Base-by-base conservation (phyloP, 2,888 invertebrate species). In the Scelioninae gen. 1 region DNA sequence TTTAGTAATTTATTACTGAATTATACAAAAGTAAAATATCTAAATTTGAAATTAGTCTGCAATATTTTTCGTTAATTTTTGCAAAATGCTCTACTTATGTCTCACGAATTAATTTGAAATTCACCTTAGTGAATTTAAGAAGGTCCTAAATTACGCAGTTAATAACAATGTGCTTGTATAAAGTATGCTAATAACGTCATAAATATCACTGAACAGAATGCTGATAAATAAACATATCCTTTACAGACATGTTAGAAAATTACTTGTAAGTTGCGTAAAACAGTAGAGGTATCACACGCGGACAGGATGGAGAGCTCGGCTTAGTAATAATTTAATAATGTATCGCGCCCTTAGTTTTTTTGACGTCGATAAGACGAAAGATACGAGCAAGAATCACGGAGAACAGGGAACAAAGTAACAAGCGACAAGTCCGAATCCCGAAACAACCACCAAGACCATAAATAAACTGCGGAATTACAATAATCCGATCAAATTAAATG, bases 401-500 rank as follows among this genome's bases (percentile, higher is more conserved):
- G 63, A 62, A 78, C 31, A 34, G 9, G 15, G 53, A 68, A 60
- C 38, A 66, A 56, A 60, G 56, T 71, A 47, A 51, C 51, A 43
- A 78, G 60, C 62, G 65, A 75, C 75, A 74, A 71, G 68, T 76
- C 16, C 38, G 32, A 71, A 47, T 43, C 23, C 56, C 75, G 75
- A 86, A 87, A 88, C 86, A 83, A 85, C 78, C 38, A 71, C 66
- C 75, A 62, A 31, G 55, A 84, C 76, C 89, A 91, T 91, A 91
- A 91, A 91, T 90, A 90, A 89, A 85, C 86, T 83, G 71, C 78
- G 85, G 88, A 90, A 91, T 91, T 90, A 91, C 89, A 90, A 91
- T 91, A 89, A 91, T 91, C 88, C 89, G 88, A 86, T 88, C 91
- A 89, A 91, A 91, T 91, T 91, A 91, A 91, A 89, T 88, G 84